phyloP scores from a whole-genome alignment of 2,888 invertebrate species.

The Galerucella nymphaeae region DNA sequence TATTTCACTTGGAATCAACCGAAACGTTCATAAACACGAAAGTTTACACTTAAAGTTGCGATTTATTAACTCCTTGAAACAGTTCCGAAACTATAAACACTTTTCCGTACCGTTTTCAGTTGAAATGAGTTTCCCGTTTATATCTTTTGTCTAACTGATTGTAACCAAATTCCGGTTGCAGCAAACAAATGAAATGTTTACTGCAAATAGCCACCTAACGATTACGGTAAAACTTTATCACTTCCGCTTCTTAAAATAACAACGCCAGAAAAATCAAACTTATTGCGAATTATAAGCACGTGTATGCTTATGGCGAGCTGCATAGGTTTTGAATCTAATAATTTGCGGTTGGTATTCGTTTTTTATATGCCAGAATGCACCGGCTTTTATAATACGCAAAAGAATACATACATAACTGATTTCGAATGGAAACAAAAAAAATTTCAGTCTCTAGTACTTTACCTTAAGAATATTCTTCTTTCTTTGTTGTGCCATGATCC shows the following conservation, averaged over 20 bases:
- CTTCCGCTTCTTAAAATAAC: conserved; percentile 8
- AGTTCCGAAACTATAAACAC: neutral
- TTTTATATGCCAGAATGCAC: neutral
- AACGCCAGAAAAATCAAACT: conserved; percentile 12
- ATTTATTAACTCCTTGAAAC: neutral
- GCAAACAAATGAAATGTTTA: conserved; percentile 3
- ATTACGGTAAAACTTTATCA: conserved; percentile 7
- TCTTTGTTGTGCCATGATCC: conserved; percentile 35
- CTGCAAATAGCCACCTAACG: conserved; percentile 11
- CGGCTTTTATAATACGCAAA: neutral
- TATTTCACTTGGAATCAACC: neutral
- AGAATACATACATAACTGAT: neutral
- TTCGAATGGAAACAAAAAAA: neutral
- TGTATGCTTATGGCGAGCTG: conserved; percentile 10
- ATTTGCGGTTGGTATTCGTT: conserved; percentile 8
- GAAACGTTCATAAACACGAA: neutral
- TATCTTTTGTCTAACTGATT: conserved; percentile 4
- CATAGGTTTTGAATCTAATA: conserved; percentile 10
- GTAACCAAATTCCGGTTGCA: conserved; percentile 7
- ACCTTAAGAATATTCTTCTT: conserved; percentile 29
- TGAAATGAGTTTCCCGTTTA: neutral
- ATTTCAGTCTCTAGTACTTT: neutral
- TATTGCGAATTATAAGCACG: conserved; percentile 18
- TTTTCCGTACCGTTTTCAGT: neutral
- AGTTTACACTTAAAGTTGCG: neutral